Base-by-base conservation (phyloP, 2,797 vertebrate genomes). In the Hippoglossus hippoglossus region DNA sequence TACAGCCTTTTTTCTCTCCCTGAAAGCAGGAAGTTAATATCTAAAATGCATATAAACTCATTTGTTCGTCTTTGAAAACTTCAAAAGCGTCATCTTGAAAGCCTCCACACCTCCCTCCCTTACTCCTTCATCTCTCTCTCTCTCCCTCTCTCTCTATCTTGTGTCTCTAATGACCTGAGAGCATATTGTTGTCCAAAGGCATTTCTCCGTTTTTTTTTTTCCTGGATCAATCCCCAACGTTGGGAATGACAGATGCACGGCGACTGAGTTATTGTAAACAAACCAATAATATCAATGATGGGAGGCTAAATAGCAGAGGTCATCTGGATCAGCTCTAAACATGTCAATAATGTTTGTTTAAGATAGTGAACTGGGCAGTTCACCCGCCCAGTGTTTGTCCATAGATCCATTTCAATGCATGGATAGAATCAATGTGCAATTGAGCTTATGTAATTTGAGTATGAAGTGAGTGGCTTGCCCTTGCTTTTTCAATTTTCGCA, bases 301-400 rank as follows among this genome's bases (percentile, higher is more conserved):
- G 68, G 25, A 71, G 80, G 59, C 82, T 86, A 81, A 91, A 75
- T 78, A 67, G 81, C 77, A 87, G 84, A 85, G 87, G 83, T 88
- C 79, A 15, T 75, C 79, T 59, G 80, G 59, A 73, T 76, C 67
- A 72, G 61, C 63, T 86, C 74, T 84, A 89, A 92, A 93, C 91
- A 89, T 82, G 83, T 93, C 89, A 84, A 89, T 93, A 82, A 79
- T 89, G 81, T 82, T 88, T 89, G 80, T 91, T 89, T 87, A 87
- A 85, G 79, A 64, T 73, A 89, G 77, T 86, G 68, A 69, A 84
- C 60, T 63, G 34, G 18, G 10, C 78, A n/a, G 55, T 25, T 12
- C 26, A 50, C 57, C 9, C 11, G 36, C 34, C 24, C 44, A 31
- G 31, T 63, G 68, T 72, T 84, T 31, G 9, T 58, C 55, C 28